Evolutionary conservation across 1,140 invertebrate genomes (phyloP).

Genomic region (Ptiloglossa arizonensis): DNA sequence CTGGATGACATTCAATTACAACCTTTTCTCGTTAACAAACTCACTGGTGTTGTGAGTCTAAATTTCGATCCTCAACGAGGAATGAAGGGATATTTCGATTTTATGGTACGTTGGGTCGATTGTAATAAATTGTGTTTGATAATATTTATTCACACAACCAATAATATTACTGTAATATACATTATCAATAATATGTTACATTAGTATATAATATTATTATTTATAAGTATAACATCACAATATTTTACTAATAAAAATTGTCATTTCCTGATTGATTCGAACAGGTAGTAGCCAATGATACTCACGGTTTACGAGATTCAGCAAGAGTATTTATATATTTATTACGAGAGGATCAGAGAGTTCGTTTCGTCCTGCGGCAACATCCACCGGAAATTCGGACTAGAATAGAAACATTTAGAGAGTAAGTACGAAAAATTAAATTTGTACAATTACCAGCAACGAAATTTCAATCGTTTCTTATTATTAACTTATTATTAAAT

Average conservation of each 20-base stretch:
- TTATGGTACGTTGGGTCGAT: slow-evolving; percentile 84
- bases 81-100: slow-evolving; percentile 98
- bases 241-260: background rate
- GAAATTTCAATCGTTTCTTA: background rate
- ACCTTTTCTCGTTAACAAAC: slow-evolving; percentile 91
- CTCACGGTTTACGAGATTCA: slow-evolving; percentile 88
- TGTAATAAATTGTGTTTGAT: slow-evolving; percentile 4
- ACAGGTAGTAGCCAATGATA: slow-evolving; percentile 92
- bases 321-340: slow-evolving; percentile 95
- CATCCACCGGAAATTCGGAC: slow-evolving; percentile 92
- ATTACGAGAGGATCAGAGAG: slow-evolving; percentile 94
- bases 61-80: slow-evolving; percentile 97
- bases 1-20: slow-evolving; percentile 89
- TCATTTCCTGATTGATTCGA: slow-evolving; percentile 37
- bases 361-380: slow-evolving; percentile 94
- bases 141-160: background rate
- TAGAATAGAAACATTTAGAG: slow-evolving; percentile 89
- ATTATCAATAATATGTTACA: too few species aligned
- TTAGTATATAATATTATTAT: too few species aligned
- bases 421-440: slow-evolving; percentile 83
- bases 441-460: background rate
- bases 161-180: background rate
- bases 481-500: too few species aligned
- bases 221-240: too few species aligned
- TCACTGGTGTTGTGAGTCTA: slow-evolving; percentile 91